These are phyloP conservation scores for Bellardia bayeri DNA, from an alignment of 2,888 invertebrate genomes.

Conservation along the genomic window DNA sequence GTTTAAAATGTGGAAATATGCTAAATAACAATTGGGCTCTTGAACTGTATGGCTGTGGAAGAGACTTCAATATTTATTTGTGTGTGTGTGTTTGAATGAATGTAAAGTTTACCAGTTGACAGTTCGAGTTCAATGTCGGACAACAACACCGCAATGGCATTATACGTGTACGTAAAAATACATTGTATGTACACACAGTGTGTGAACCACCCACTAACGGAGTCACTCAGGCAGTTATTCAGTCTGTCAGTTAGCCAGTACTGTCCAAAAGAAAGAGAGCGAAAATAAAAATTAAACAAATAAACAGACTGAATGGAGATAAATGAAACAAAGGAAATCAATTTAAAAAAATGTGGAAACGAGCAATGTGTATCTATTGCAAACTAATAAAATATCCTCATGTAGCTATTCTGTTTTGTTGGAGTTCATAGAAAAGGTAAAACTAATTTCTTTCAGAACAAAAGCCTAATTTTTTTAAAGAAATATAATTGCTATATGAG, in stretches of 20 bases:
- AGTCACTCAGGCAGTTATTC: slow-evolving; percentile 41
- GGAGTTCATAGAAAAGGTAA: too few species aligned
- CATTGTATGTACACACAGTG: slow-evolving; percentile 11
- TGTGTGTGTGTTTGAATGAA: slow-evolving; percentile 1
- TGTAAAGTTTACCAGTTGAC: slow-evolving; percentile 69
- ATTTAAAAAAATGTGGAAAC: background rate
- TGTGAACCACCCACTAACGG: slow-evolving; percentile 57
- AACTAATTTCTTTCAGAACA: too few species aligned
- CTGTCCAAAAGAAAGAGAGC: background rate
- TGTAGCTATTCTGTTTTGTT: too few species aligned
- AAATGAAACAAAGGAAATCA: background rate
- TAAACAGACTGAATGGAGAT: slow-evolving; percentile 1
- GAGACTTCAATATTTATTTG: background rate
- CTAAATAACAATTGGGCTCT: slow-evolving; percentile 24
- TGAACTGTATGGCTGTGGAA: slow-evolving; percentile 25
- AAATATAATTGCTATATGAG: too few species aligned
- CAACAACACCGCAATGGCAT: slow-evolving; percentile 71
- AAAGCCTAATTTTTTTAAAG: too few species aligned
- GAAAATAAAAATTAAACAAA: slow-evolving; percentile 3
- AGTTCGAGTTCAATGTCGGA: slow-evolving; percentile 82
- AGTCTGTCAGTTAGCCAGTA: slow-evolving; percentile 26
- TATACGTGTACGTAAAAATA: background rate
- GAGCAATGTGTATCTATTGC: too few species aligned
- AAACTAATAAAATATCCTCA: too few species aligned
- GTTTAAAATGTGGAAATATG: slow-evolving; percentile 36